These are phyloP conservation scores for Cynopterus sphinx DNA, from an alignment of 2,797 vertebrate genomes.

Conservation along the genomic window DNA sequence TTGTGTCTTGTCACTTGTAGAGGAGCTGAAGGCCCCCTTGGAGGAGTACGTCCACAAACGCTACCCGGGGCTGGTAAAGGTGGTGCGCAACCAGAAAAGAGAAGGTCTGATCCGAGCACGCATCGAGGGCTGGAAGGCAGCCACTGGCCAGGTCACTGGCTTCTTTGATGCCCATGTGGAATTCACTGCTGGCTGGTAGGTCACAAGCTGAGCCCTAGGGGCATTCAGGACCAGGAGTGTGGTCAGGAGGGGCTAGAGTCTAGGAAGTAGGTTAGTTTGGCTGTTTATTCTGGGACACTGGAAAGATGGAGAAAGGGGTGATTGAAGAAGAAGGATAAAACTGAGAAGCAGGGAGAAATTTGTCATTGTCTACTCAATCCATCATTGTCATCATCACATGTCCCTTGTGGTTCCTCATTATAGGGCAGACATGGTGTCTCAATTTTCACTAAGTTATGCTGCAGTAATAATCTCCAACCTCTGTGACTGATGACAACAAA, in stretches of 20 bases:
- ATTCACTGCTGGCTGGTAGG: constrained; percentile 97
- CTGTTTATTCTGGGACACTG: neutral
- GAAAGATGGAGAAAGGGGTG: neutral
- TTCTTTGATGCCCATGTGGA: constrained; percentile 99
- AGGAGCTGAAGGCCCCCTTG: constrained; percentile 95
- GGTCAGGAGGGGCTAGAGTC: neutral
- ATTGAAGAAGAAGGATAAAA: neutral
- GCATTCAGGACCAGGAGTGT: too few relatives aligned
- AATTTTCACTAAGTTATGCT: neutral
- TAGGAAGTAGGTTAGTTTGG: neutral
- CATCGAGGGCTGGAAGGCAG: constrained; percentile 97
- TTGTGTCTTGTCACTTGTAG: constrained; percentile 79
- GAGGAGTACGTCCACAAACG: constrained; percentile 97
- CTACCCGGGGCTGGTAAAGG: constrained; percentile 96
- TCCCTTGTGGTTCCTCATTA: neutral
- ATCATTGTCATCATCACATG: too few relatives aligned
- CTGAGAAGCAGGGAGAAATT: neutral
- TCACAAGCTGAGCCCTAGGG: neutral
- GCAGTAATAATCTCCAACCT: neutral
- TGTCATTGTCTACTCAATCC: neutral
- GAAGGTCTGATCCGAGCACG: constrained; percentile 97
- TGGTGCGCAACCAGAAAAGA: constrained; percentile 96
- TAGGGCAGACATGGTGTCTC: too few relatives aligned
- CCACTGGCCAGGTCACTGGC: constrained; percentile 94
- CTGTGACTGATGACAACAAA: too few relatives aligned